A percentile compares a stretch with the other conserved stretches of the same genome.
Conservation (phyloP, 2,888 invertebrate genomes). For the Sarcophaga subvicina region DNA sequence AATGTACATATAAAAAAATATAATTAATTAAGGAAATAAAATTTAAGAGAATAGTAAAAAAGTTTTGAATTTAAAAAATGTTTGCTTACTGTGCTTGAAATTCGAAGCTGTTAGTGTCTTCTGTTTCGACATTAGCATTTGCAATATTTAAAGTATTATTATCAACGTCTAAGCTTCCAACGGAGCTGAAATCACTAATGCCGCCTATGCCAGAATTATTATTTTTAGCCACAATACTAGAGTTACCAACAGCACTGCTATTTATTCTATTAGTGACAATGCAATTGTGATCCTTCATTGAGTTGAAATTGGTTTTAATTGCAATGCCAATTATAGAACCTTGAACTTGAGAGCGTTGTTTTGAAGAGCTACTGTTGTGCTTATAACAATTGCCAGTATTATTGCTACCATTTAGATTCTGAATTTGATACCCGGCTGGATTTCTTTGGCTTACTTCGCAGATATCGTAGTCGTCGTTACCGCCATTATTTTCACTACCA, state of each 20-base stretch:
- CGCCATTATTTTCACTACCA: constrained; percentile 64
- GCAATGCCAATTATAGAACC: constrained; percentile 33
- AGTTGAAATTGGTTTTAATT: constrained; percentile 42
- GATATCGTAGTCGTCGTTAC: constrained; percentile 71
- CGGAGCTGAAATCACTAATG: constrained; percentile 64
- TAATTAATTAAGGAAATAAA: not conserved
- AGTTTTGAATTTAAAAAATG: not conserved
- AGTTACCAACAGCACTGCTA: constrained; percentile 15
- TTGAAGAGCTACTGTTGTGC: constrained; percentile 31
- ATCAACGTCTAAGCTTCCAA: constrained; percentile 71
- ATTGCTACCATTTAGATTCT: constrained; percentile 22
- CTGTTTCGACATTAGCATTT: constrained; percentile 28
- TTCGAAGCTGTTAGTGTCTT: constrained; percentile 37
- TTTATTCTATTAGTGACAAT: constrained; percentile 22
- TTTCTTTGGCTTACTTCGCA: constrained; percentile 69
- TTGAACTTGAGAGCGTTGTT: constrained; percentile 44
- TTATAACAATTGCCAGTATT: constrained; percentile 15
- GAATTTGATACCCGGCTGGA: constrained; percentile 50
- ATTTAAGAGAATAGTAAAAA: constrained; percentile 10
- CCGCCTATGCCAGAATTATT: constrained; percentile 52
- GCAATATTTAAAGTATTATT: constrained; percentile 48
- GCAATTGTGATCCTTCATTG: constrained; percentile 32
- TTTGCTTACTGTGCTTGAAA: constrained; percentile 54
- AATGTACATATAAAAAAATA: not conserved
- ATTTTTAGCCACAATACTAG: constrained; percentile 35